phyloP scores from a whole-genome alignment of 1,140 invertebrate species.

The Drosophila auraria region DNA sequence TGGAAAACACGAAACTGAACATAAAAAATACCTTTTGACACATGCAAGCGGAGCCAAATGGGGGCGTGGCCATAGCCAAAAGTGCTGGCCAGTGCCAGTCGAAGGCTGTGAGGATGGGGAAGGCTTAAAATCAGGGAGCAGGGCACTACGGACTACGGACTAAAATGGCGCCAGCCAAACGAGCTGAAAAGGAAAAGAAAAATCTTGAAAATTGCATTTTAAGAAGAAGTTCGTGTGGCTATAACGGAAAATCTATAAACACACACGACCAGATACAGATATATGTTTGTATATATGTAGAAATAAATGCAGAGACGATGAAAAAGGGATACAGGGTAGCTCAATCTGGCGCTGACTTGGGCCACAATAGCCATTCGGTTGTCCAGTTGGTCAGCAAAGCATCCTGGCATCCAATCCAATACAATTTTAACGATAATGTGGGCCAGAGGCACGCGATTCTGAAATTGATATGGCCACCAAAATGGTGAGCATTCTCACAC shows the following conservation, averaged over 20 bases:
- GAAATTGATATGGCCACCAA: conserved; percentile 75
- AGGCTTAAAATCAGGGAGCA: conserved; percentile 73
- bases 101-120: neutral
- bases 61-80: conserved; percentile 40
- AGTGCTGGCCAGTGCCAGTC: conserved; percentile 38
- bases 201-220: conserved; percentile 83
- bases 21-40: conserved; percentile 83
- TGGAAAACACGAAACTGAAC: conserved; percentile 79
- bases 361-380: conserved; percentile 63
- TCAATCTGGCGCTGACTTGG: conserved; percentile 57
- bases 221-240: conserved; percentile 81
- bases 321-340: conserved; percentile 45
- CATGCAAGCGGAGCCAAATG: conserved; percentile 68
- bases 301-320: conserved; percentile 42
- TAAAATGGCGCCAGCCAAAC: conserved; percentile 65
- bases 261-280: conserved; percentile 33
- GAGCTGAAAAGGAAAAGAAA: conserved; percentile 50
- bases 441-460: conserved; percentile 62
- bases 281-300: neutral
- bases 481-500: conserved; percentile 28
- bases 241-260: conserved; percentile 80
- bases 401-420: conserved; percentile 70
- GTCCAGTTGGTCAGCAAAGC: conserved; percentile 58
- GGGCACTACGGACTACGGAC: conserved; percentile 55
- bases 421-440: conserved; percentile 82